Percentiles rank a stretch among this genome's conserved stretches.
phyloP scores from a whole-genome alignment of 2,888 invertebrate genomes.

The Cosmia pyralina region DNA sequence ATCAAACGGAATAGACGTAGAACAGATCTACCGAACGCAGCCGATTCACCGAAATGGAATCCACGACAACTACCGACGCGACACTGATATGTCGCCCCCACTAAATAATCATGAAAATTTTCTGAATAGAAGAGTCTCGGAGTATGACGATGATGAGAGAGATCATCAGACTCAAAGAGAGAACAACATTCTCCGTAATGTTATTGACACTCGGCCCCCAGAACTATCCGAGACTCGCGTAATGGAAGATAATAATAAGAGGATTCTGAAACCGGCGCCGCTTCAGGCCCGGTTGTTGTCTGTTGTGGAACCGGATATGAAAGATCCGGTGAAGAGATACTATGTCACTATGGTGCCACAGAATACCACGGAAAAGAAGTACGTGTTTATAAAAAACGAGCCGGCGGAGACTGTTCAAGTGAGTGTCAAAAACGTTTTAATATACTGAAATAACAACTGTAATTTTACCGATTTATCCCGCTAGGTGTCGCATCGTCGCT shows the following conservation, averaged over 20 bases:
- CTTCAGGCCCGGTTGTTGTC: slow-evolving; percentile 83
- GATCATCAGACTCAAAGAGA: slow-evolving; percentile 76
- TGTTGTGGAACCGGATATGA: slow-evolving; percentile 79
- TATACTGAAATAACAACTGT: background rate
- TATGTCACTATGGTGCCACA: slow-evolving; percentile 85
- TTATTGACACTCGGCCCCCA: slow-evolving; percentile 75
- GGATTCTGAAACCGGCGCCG: slow-evolving; percentile 86
- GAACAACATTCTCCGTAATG: slow-evolving; percentile 73
- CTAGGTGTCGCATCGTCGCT: background rate
- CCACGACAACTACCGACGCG: slow-evolving; percentile 80
- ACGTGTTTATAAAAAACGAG: slow-evolving; percentile 92
- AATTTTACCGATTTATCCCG: background rate
- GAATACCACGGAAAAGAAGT: slow-evolving; percentile 90
- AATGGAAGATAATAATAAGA: slow-evolving; percentile 78
- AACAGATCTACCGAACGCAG: slow-evolving; percentile 75
- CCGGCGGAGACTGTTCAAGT: slow-evolving; percentile 87
- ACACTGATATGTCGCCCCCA: slow-evolving; percentile 78
- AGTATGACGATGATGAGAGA: slow-evolving; percentile 84
- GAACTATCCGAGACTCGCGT: slow-evolving; percentile 82
- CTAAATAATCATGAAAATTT: slow-evolving; percentile 82
- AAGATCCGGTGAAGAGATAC: slow-evolving; percentile 81
- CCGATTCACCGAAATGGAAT: slow-evolving; percentile 80
- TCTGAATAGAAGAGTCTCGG: slow-evolving; percentile 82
- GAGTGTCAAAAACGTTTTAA: slow-evolving; percentile 56
- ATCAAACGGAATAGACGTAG: slow-evolving; percentile 85